Evolutionary conservation across 2,797 vertebrate species (phyloP).

Genomic region (Gymnoscopelus braueri): DNA sequence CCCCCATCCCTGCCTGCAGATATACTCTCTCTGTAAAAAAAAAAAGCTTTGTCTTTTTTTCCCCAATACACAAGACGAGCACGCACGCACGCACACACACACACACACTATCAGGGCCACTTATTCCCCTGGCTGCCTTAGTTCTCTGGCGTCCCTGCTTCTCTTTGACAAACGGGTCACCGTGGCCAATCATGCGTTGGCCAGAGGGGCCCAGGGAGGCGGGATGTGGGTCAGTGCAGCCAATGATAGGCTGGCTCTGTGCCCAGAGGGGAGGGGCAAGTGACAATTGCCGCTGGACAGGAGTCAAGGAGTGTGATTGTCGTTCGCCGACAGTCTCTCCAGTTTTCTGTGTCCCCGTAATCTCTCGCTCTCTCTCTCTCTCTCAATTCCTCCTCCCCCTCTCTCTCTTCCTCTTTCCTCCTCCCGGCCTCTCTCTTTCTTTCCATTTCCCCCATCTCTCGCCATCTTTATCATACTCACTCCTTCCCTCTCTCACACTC

Average conservation of each 20-base stretch:
- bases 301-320: constrained; percentile 77
- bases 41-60: constrained; percentile 65
- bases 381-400: constrained; percentile 44
- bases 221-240: constrained; percentile 65
- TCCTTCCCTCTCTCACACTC: constrained; percentile 20
- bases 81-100: constrained; percentile 1
- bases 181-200: constrained; percentile 77
- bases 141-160: constrained; percentile 70
- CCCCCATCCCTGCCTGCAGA: constrained; percentile 47
- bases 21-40: constrained; percentile 35
- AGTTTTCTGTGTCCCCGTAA: constrained; percentile 8
- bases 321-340: constrained; percentile 43
- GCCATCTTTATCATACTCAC: constrained; percentile 31
- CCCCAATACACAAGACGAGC: constrained; percentile 45
- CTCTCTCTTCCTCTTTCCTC: constrained; percentile 6
- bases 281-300: constrained; percentile 71
- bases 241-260: constrained; percentile 54
- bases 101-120: constrained; percentile 70
- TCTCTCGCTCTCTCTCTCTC: constrained; percentile 48
- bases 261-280: constrained; percentile 53
- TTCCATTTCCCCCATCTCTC: neutral
- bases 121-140: constrained; percentile 63
- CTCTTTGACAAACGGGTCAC: constrained; percentile 72
- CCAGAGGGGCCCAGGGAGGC: constrained; percentile 69
- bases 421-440: constrained; percentile 10